Evolutionary conservation across 2,888 invertebrate species (phyloP).

Genomic region (Siphlonurus alternatus): DNA sequence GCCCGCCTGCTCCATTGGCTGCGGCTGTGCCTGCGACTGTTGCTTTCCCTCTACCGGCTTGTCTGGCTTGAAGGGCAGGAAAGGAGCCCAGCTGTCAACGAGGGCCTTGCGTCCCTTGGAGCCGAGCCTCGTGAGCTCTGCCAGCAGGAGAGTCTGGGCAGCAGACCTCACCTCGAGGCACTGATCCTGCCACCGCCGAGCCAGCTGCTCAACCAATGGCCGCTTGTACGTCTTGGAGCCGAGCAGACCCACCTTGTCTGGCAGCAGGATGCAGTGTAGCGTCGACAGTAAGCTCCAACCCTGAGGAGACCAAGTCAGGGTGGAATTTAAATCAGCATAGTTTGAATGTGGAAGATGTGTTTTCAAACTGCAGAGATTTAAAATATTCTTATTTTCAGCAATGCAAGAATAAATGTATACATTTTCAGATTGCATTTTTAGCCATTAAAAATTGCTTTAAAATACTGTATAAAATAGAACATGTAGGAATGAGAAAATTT

Average conservation of each 20-base stretch:
- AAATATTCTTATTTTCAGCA: no score
- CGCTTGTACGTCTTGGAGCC: constrained; percentile 71
- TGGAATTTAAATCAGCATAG: no score
- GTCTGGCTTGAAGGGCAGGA: constrained; percentile 58
- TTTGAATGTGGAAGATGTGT: no score
- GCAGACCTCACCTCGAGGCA: constrained; percentile 96
- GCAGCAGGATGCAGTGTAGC: constrained; percentile 86
- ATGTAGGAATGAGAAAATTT: no score
- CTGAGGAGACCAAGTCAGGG: constrained; percentile 31
- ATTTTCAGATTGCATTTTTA: no score
- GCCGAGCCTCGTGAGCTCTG: constrained; percentile 79
- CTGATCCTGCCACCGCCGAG: constrained; percentile 92
- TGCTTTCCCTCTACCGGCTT: constrained; percentile 6
- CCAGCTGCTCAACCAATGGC: constrained; percentile 96
- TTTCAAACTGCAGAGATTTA: no score
- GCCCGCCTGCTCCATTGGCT: constrained; percentile 9
- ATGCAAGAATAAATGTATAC: no score
- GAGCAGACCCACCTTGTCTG: constrained; percentile 66
- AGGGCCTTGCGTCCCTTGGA: constrained; percentile 80
- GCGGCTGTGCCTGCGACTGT: constrained; percentile 44
- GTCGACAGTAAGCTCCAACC: constrained; percentile 96
- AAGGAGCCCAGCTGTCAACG: constrained; percentile 93
- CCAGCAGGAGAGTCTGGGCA: constrained; percentile 84
- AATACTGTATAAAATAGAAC: no score
- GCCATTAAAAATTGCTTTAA: no score